phyloP scores from a whole-genome alignment of 2,888 invertebrate species.

The Tachystola acroxantha region DNA sequence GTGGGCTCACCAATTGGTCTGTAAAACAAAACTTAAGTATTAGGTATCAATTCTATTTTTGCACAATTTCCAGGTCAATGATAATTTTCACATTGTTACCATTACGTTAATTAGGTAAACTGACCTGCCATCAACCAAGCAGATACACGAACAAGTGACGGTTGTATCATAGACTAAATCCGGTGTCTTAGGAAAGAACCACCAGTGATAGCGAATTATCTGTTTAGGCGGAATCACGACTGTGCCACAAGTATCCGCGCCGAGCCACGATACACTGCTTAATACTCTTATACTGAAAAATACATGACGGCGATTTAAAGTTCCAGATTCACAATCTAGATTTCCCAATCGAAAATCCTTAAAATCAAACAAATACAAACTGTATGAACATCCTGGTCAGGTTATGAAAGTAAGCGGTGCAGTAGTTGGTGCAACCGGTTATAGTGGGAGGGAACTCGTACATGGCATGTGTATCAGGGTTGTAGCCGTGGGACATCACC shows the following conservation, averaged over 20 bases:
- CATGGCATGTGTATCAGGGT: constrained; percentile 53
- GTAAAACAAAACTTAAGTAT: constrained; percentile 10
- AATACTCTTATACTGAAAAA: constrained; percentile 56
- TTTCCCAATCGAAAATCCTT: neutral
- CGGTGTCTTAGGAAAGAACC: constrained; percentile 60
- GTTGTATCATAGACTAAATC: constrained; percentile 58
- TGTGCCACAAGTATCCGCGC: constrained; percentile 51
- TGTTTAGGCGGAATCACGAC: constrained; percentile 59
- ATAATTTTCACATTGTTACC: too few relatives aligned
- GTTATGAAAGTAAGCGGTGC: constrained; percentile 60
- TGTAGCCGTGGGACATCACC: constrained; percentile 62
- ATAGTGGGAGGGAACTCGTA: constrained; percentile 65
- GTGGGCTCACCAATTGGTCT: constrained; percentile 63
- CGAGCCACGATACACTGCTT: constrained; percentile 54
- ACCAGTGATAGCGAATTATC: constrained; percentile 58
- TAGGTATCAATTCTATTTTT: too few relatives aligned
- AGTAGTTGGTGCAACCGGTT: constrained; percentile 63
- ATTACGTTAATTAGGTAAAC: too few relatives aligned
- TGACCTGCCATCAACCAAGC: constrained; percentile 57
- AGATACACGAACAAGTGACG: constrained; percentile 57
- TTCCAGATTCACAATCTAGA: neutral
- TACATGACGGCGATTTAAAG: too few relatives aligned
- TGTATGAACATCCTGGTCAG: constrained; percentile 67
- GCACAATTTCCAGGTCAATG: too few relatives aligned
- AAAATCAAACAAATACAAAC: constrained; percentile 35